These are phyloP conservation scores for Siderastrea radians DNA, from an alignment of 92 coral and sea anemone species.

Conservation along the genomic window DNA sequence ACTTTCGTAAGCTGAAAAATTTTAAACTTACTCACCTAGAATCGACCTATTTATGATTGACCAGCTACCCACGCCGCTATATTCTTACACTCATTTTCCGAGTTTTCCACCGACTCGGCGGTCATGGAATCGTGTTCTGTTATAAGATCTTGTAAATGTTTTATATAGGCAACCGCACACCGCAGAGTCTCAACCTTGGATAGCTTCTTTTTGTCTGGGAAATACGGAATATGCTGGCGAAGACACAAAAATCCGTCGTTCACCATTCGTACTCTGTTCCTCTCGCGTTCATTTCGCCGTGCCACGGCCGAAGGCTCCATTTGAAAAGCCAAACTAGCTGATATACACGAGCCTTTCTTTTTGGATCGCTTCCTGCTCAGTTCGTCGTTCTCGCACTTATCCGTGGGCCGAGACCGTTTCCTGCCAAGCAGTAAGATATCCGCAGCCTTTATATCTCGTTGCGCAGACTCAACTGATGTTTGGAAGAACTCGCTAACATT, in stretches of 20 bases:
- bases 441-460: conserved; percentile 17
- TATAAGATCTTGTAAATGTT: conserved; percentile 91
- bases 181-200: conserved; percentile 98
- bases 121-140: conserved; percentile 88
- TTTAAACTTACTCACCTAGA: conserved; percentile 11
- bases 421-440: conserved; percentile 41
- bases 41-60: conserved; percentile 7
- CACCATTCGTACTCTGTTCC: conserved; percentile 97
- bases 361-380: conserved; percentile 39
- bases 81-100: conserved; percentile 41
- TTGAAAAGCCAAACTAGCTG: conserved; percentile 75
- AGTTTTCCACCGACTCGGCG: conserved; percentile 41
- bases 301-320: conserved; percentile 94
- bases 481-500: conserved; percentile 10
- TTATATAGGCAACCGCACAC: conserved; percentile 96
- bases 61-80: conserved; percentile 42
- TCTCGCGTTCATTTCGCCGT: conserved; percentile 92
- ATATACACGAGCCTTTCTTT: conserved; percentile 55
- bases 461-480: conserved; percentile 19
- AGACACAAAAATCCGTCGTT: conserved; percentile 96
- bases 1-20: not conserved
- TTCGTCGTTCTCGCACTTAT: conserved; percentile 14
- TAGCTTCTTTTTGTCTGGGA: conserved; percentile 95
- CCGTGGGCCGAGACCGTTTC: conserved; percentile 42
- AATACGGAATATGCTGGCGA: conserved; percentile 96